Evolutionary conservation across 1,140 invertebrate species (phyloP), one percentile per base, ranked within the genome.

Genomic region (Proales similis): DNA sequence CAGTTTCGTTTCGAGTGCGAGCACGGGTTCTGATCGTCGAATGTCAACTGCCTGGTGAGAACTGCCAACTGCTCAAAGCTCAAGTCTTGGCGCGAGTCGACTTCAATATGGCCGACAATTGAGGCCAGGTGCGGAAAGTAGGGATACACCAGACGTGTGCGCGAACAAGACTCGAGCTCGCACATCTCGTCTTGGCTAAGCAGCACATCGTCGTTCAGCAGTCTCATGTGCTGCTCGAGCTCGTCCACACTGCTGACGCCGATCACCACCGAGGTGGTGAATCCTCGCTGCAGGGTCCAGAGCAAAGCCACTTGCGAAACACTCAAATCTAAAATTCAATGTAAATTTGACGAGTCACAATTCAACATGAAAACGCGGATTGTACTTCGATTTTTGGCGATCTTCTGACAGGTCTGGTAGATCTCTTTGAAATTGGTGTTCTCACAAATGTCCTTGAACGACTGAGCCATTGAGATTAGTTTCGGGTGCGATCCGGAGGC

Each of bases 211-310:
- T 42, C 11, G 19, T 36, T 57, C 51, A 57, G 45, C 17, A 36
- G 45, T 11, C n/a, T 67, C 63, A 72, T 65, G 47, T 74, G 71
- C 48, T 73, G 69, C 57, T 73, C 71, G 36, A 74, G 63, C 63
- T 74, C 71, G 30, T 67, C 47, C 12, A 73, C 22, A 17, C 66
- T 69, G 24, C 66, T 70, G 7, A 65, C 68, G 1, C 72, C 72
- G 24, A 74, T 69, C 24, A 74, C 67, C 6, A 74, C 70, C 17
- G 72, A 72, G 1, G 67, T 38, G 6, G 73, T 70, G 32, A 68
- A 65, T 30, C 68, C 65, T 48, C 69, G 69, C 61, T 74, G 71
- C 12, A 74, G 64, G 0, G 70, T 64, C 72, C 72, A 74, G 3
- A 71, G 46, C 4, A 74, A 30, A 0, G 71, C 66, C 5, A 74